phyloP scores from a whole-genome alignment of 2,113 vertebrate genomes.

The Coregonus clupeaformis region DNA sequence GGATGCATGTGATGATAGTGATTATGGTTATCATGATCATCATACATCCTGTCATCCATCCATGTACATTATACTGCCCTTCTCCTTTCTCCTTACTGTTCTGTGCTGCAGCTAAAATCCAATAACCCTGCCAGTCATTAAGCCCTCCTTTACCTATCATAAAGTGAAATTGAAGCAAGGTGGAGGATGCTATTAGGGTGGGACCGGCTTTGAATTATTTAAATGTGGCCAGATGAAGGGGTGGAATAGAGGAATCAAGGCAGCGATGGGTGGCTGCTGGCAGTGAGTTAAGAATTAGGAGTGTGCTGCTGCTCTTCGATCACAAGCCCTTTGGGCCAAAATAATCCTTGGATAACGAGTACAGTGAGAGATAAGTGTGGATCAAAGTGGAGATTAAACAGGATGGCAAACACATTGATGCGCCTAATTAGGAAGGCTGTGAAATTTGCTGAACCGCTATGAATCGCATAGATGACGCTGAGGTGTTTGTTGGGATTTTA shows the following conservation, averaged over 20 bases:
- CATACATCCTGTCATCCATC: neutral
- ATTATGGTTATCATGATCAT: slow-evolving; percentile 27
- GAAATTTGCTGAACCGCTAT: slow-evolving; percentile 51
- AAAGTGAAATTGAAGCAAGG: slow-evolving; percentile 23
- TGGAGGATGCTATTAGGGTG: slow-evolving; percentile 31
- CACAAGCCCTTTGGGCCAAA: slow-evolving; percentile 35
- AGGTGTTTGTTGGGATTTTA: slow-evolving; percentile 23
- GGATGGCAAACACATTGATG: slow-evolving; percentile 53
- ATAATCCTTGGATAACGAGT: slow-evolving; percentile 44
- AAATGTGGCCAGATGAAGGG: slow-evolving; percentile 34
- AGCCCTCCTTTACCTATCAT: slow-evolving; percentile 23
- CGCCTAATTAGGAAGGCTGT: slow-evolving; percentile 46
- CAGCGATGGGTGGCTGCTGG: slow-evolving; percentile 17
- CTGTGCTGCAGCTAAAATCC: slow-evolving; percentile 33
- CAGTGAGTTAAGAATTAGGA: slow-evolving; percentile 27
- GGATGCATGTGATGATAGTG: slow-evolving; percentile 8
- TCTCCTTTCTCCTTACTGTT: slow-evolving; percentile 29
- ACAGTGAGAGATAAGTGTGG: slow-evolving; percentile 54
- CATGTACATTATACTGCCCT: neutral
- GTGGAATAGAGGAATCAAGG: slow-evolving; percentile 14
- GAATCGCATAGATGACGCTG: too few species aligned
- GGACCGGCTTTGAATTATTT: slow-evolving; percentile 38
- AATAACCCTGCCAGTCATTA: slow-evolving; percentile 28
- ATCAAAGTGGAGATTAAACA: slow-evolving; percentile 67
- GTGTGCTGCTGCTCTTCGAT: slow-evolving; percentile 21